Percentiles rank a stretch among this genome's conserved stretches.
Evolutionary conservation across 1,140 invertebrate species (phyloP).

Genomic region (Magallana ariakensis): DNA sequence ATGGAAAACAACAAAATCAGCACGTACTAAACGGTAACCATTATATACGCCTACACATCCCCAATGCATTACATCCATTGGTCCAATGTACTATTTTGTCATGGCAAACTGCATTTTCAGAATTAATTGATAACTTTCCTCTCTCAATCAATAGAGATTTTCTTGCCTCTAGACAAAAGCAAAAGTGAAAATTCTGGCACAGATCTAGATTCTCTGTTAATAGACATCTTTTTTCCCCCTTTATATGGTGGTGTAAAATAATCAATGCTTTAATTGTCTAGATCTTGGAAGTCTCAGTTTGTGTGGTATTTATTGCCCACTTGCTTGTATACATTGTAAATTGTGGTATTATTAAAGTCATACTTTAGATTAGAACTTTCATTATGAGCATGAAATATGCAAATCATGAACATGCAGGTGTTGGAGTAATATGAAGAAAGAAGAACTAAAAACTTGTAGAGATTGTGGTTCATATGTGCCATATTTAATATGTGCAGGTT

Average conservation of each 20-base stretch:
- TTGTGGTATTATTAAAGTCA: too few relatives aligned
- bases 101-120: constrained; percentile 5
- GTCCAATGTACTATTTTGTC: constrained; percentile 8
- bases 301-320: too few relatives aligned
- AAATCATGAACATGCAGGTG: too few relatives aligned
- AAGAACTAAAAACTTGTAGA: too few relatives aligned
- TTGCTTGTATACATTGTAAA: too few relatives aligned
- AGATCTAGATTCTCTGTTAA: neutral
- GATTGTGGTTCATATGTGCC: too few relatives aligned
- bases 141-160: neutral
- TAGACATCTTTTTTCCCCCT: neutral
- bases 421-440: too few relatives aligned
- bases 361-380: too few relatives aligned
- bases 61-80: neutral
- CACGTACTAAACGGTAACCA: too few relatives aligned
- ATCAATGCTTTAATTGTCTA: constrained; percentile 17
- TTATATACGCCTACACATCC: neutral
- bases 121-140: constrained; percentile 30
- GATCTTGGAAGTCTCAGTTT: neutral
- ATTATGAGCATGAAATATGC: too few relatives aligned
- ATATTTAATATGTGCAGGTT: too few relatives aligned
- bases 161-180: constrained; percentile 17
- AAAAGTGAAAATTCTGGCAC: constrained; percentile 1
- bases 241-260: neutral
- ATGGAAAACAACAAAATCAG: too few relatives aligned